These are phyloP conservation scores for Acanthoscelides obtectus DNA, from an alignment of 2,888 invertebrate species.

Conservation along the genomic window DNA sequence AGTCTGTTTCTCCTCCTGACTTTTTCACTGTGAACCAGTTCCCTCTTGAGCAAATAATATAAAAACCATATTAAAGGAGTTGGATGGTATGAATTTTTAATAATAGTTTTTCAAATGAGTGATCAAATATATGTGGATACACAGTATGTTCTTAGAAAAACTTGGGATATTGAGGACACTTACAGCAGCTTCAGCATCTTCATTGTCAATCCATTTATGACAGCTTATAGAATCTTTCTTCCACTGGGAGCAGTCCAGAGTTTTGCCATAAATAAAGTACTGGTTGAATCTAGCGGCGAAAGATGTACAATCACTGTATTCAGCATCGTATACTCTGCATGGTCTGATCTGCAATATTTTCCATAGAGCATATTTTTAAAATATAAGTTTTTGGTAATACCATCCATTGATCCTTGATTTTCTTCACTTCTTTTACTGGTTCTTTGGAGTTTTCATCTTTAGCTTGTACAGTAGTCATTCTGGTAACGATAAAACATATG, in stretches of 20 bases:
- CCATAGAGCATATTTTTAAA: background rate
- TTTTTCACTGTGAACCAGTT: constrained; percentile 69
- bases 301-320: constrained; percentile 76
- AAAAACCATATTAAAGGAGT: background rate
- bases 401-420: constrained; percentile 36
- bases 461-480: background rate
- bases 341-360: constrained; percentile 62
- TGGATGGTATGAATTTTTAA: background rate
- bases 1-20: constrained; percentile 59
- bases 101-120: background rate
- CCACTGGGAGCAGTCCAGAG: constrained; percentile 74
- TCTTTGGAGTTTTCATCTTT: constrained; percentile 4
- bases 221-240: constrained; percentile 73
- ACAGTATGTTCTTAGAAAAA: background rate
- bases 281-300: constrained; percentile 77
- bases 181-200: constrained; percentile 66
- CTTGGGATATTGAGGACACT: too few relatives aligned
- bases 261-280: constrained; percentile 74
- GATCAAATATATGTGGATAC: background rate
- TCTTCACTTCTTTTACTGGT: constrained; percentile 1
- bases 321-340: constrained; percentile 74
- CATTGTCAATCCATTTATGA: constrained; percentile 57
- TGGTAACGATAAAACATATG: too few relatives aligned
- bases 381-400: constrained; percentile 19
- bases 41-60: constrained; percentile 16